Conservation (phyloP, 2,888 invertebrate species). For the Zygogramma bicolorata region DNA sequence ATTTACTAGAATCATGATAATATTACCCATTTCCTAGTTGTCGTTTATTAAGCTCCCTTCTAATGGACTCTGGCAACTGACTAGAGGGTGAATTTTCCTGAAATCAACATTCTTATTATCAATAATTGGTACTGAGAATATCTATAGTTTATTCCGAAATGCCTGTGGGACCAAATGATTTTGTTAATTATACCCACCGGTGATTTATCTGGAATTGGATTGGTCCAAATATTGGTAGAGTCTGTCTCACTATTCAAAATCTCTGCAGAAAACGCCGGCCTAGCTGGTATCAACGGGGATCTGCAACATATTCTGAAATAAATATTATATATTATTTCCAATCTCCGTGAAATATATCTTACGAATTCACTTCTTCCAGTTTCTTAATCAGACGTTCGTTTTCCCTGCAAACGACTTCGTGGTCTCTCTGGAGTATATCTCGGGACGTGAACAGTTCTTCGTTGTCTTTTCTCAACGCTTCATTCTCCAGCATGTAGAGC, state of each 20-base stretch:
- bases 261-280: slow-evolving; percentile 78
- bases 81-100: slow-evolving; percentile 46
- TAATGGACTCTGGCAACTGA: slow-evolving; percentile 74
- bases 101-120: neutral
- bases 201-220: slow-evolving; percentile 69
- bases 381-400: slow-evolving; percentile 90
- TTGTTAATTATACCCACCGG: slow-evolving; percentile 63
- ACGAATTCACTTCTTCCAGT: slow-evolving; percentile 90
- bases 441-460: slow-evolving; percentile 84
- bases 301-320: slow-evolving; percentile 80
- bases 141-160: too few species aligned
- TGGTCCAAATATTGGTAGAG: slow-evolving; percentile 79
- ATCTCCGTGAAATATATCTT: slow-evolving; percentile 61
- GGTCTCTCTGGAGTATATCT: slow-evolving; percentile 87
- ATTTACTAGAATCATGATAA: too few species aligned
- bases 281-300: slow-evolving; percentile 84
- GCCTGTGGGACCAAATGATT: too few species aligned
- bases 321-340: slow-evolving; percentile 45
- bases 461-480: slow-evolving; percentile 85
- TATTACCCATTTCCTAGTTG: slow-evolving; percentile 71
- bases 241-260: slow-evolving; percentile 57
- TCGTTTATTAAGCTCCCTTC: slow-evolving; percentile 75
- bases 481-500: slow-evolving; percentile 87
- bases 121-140: too few species aligned
- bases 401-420: slow-evolving; percentile 90